phyloP scores from a whole-genome alignment of 2,113 vertebrate genomes.

The Myotis lucifugus region DNA sequence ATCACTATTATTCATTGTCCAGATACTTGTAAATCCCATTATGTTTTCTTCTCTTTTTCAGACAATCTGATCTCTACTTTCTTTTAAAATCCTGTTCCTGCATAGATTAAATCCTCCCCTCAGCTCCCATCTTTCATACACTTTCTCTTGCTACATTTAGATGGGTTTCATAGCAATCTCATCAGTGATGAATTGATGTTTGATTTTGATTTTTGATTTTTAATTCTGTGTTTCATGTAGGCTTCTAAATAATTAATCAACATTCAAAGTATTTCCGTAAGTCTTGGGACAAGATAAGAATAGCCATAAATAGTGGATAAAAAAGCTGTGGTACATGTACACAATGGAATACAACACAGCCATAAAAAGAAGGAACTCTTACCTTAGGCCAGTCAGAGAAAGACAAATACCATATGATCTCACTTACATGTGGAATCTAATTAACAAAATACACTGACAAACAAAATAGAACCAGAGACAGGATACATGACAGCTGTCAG shows the following conservation, averaged over 20 bases:
- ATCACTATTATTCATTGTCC: constrained; percentile 41
- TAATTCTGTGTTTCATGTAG: background rate
- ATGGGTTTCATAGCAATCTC: background rate
- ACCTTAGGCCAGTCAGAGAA: background rate
- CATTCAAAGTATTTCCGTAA: background rate
- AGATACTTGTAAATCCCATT: background rate
- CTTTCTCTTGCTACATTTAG: background rate
- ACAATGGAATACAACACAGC: background rate
- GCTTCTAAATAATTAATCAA: constrained; percentile 4
- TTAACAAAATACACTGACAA: background rate
- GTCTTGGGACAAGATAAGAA: background rate
- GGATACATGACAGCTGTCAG: background rate
- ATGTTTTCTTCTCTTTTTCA: background rate
- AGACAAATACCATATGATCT: background rate
- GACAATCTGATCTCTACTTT: background rate
- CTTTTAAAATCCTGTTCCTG: background rate
- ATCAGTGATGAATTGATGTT: background rate
- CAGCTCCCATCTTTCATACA: background rate
- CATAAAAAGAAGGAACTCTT: background rate
- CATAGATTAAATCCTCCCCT: background rate
- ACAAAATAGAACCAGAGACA: background rate
- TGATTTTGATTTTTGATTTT: background rate
- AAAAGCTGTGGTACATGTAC: background rate
- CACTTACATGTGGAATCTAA: background rate
- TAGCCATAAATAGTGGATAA: background rate